phyloP scores from a whole-genome alignment of 2,113 vertebrate species.

The Rhea pennata region DNA sequence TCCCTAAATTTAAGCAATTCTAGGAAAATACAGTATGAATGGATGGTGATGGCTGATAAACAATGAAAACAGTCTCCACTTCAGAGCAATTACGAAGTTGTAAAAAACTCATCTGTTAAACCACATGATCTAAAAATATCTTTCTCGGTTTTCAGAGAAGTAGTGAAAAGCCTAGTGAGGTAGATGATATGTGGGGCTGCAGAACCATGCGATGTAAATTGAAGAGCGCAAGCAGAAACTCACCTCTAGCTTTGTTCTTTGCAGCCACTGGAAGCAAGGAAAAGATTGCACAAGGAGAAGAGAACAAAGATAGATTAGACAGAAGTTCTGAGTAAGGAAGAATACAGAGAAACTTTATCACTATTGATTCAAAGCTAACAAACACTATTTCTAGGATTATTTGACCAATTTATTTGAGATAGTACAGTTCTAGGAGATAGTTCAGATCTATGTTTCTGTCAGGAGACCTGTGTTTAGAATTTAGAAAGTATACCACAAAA shows the following conservation, averaged over 20 bases:
- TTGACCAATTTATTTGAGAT: slow-evolving; percentile 35
- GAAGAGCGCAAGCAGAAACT: slow-evolving; percentile 69
- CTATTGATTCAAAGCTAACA: slow-evolving; percentile 28
- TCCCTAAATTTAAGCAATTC: neutral
- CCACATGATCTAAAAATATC: neutral
- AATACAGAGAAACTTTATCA: slow-evolving; percentile 59
- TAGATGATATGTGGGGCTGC: slow-evolving; percentile 2
- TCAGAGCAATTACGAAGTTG: neutral
- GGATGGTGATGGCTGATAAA: neutral
- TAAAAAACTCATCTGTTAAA: neutral
- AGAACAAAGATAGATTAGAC: slow-evolving; percentile 79
- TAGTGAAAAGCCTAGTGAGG: neutral
- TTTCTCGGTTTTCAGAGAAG: neutral
- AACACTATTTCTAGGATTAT: slow-evolving; percentile 12
- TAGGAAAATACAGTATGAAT: neutral
- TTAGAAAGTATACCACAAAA: slow-evolving; percentile 25
- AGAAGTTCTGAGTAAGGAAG: slow-evolving; percentile 50
- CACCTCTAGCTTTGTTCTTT: slow-evolving; percentile 84
- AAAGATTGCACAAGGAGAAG: slow-evolving; percentile 83
- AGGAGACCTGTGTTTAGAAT: neutral
- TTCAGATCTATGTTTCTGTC: slow-evolving; percentile 35
- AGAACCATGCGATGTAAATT: slow-evolving; percentile 56
- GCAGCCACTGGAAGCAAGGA: slow-evolving; percentile 82
- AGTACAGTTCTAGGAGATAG: neutral
- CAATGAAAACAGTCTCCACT: neutral